Percentiles rank a stretch among this genome's conserved stretches.
These are phyloP conservation scores for Elanus axillaris DNA, from an alignment of 2,113 vertebrate species.

Conservation along the genomic window DNA sequence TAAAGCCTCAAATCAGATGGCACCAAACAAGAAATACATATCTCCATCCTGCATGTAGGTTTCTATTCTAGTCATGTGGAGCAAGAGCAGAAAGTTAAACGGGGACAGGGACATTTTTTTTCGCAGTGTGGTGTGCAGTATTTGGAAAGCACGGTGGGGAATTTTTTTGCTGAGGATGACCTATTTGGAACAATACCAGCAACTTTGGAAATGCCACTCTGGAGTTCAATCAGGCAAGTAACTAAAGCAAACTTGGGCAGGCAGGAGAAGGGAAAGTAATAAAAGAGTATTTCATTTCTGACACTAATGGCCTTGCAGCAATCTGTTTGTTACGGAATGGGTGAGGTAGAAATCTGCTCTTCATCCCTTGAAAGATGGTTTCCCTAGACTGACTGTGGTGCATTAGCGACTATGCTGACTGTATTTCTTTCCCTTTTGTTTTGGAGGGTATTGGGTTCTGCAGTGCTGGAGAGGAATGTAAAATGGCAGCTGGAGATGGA, in stretches of 20 bases:
- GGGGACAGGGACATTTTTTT: constrained; percentile 65
- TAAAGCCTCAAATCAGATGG: constrained; percentile 34
- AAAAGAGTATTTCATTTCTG: constrained; percentile 41
- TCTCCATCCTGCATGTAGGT: background rate
- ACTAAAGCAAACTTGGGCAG: constrained; percentile 53
- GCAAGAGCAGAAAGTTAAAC: constrained; percentile 64
- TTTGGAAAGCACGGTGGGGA: constrained; percentile 73
- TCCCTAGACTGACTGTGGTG: background rate
- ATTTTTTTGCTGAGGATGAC: constrained; percentile 76
- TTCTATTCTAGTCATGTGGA: constrained; percentile 62
- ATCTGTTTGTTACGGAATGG: background rate
- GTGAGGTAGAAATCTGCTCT: background rate
- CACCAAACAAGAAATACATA: constrained; percentile 13
- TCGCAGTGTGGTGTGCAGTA: constrained; percentile 42
- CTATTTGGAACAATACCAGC: constrained; percentile 77
- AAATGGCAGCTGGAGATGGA: background rate
- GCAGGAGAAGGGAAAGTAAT: constrained; percentile 29
- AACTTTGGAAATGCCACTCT: constrained; percentile 71
- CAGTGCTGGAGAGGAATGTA: background rate
- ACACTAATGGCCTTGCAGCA: background rate
- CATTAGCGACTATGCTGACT: background rate
- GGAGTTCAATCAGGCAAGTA: constrained; percentile 66
- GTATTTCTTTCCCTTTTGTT: background rate
- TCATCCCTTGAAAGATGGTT: background rate
- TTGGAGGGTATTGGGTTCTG: background rate